phyloP scores from a whole-genome alignment of 35 echinoderm and acorn worm species.

The Amphiura filiformis region DNA sequence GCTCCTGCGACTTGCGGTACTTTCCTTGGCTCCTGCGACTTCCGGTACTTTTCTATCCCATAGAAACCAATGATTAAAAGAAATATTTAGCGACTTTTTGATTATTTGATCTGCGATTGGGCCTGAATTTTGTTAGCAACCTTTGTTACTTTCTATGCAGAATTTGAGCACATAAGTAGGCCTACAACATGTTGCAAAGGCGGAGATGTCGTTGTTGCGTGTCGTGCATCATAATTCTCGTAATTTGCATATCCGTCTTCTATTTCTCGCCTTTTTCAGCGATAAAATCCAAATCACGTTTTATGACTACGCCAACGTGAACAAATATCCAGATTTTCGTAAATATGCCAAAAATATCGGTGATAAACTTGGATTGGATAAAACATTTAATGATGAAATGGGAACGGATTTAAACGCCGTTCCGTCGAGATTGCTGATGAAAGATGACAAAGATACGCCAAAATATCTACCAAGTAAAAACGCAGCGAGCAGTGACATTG shows the following conservation, averaged over 20 bases:
- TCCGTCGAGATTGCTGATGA: background rate
- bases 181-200: background rate
- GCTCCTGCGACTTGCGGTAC: no score
- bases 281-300: background rate
- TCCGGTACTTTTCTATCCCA: no score
- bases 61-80: no score
- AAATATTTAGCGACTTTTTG: no score
- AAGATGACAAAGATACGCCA: background rate
- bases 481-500: no score
- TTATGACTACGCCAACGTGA: background rate
- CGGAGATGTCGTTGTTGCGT: background rate
- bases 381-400: background rate
- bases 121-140: no score
- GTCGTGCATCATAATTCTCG: background rate
- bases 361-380: background rate
- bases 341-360: background rate
- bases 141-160: no score
- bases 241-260: background rate
- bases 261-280: background rate
- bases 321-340: background rate
- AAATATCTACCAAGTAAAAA: background rate
- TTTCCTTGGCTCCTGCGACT: no score
- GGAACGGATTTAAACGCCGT: background rate
- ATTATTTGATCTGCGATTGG: no score
- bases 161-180: no score